Percentiles rank a stretch among this genome's conserved stretches.
phyloP scores from a whole-genome alignment of 2,888 invertebrate genomes.

The Girardia tigrina region DNA sequence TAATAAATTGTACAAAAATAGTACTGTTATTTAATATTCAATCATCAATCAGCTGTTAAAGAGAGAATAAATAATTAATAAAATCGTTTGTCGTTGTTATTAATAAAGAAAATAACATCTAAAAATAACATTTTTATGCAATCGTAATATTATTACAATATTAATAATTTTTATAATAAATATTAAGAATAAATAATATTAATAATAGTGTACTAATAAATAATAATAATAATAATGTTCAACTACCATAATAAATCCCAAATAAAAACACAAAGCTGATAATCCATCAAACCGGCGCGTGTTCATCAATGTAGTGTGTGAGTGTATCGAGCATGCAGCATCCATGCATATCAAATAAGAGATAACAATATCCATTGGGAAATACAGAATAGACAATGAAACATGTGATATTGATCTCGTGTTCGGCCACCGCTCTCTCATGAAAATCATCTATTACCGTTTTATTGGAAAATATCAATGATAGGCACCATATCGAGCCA shows the following conservation, averaged over 20 bases:
- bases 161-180: background rate
- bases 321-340: constrained; percentile 8
- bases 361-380: background rate
- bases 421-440: background rate
- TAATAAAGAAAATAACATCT: no score
- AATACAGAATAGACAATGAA: background rate
- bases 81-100: no score
- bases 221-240: no score
- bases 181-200: background rate
- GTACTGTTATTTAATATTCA: no score
- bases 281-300: no score
- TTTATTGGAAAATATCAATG: background rate
- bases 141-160: background rate
- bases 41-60: no score
- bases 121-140: background rate
- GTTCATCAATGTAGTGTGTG: no score
- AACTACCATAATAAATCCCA: background rate
- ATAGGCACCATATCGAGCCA: constrained; percentile 12
- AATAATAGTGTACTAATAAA: no score
- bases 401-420: background rate
- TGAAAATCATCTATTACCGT: background rate
- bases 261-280: no score
- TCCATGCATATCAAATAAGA: background rate
- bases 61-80: no score
- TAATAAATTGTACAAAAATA: no score